A percentile compares a stretch with the other conserved stretches of the same genome.
Conservation (phyloP, 1,140 invertebrate species). For the Brachionus paranguensis region DNA sequence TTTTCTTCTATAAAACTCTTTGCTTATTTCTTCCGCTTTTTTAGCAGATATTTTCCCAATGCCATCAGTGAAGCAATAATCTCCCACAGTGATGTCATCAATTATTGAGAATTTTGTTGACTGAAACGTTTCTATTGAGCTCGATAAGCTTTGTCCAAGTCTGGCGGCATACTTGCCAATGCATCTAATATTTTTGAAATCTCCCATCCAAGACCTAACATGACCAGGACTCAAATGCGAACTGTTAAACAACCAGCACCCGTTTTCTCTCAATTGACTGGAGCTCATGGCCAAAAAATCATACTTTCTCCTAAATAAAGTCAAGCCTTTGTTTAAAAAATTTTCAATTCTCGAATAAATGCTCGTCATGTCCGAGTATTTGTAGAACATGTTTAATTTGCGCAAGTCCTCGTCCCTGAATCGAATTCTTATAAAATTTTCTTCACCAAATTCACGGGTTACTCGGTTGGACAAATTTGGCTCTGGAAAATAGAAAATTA, state of each 20-base stretch:
- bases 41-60: constrained; percentile 44
- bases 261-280: constrained; percentile 3
- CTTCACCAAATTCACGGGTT: neutral
- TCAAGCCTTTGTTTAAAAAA: neutral
- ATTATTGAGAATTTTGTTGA: neutral
- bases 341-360: neutral
- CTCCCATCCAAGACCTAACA: neutral
- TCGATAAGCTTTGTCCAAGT: constrained; percentile 28
- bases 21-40: constrained; percentile 38
- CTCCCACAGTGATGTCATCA: constrained; percentile 33
- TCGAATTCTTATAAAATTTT: constrained; percentile 6
- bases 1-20: neutral
- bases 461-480: neutral
- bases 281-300: neutral
- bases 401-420: neutral
- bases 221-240: neutral
- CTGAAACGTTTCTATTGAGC: neutral
- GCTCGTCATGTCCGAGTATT: neutral
- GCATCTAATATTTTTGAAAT: neutral
- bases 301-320: neutral
- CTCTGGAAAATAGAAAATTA: constrained; percentile 14
- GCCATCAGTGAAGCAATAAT: constrained; percentile 46
- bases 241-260: neutral
- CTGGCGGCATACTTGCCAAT: constrained; percentile 35
- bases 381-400: neutral